phyloP scores from a whole-genome alignment of 2,113 vertebrate genomes.

The Lophochroa leadbeateri region DNA sequence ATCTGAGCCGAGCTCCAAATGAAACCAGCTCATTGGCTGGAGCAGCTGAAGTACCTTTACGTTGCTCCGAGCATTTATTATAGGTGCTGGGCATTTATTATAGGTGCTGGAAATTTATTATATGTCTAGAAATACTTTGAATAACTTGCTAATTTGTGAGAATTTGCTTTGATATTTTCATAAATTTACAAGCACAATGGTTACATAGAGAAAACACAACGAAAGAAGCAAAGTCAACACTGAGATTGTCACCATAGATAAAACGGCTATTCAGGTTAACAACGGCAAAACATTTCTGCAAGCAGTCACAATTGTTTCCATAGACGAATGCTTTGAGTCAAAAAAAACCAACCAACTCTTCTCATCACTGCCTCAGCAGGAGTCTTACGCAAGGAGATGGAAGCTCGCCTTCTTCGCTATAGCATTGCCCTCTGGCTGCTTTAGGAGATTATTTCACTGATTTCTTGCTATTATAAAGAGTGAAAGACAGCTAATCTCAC shows the following conservation, averaged over 20 bases:
- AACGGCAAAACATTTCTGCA: not conserved
- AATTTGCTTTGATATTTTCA: not conserved
- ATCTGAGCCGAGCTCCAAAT: no score
- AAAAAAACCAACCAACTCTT: not conserved
- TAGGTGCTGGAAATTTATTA: no score
- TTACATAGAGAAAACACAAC: not conserved
- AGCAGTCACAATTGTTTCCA: not conserved
- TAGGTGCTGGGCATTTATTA: no score
- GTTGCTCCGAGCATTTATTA: no score
- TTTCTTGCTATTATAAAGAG: not conserved
- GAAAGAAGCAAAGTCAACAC: not conserved
- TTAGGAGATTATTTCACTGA: not conserved
- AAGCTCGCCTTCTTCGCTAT: not conserved
- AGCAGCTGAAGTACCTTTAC: no score
- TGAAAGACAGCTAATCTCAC: not conserved
- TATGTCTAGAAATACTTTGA: not conserved
- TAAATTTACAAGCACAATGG: not conserved
- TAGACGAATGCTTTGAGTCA: not conserved
- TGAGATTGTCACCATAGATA: not conserved
- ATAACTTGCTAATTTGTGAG: not conserved
- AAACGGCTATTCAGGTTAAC: not conserved
- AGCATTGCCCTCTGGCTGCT: not conserved
- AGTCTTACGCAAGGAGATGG: not conserved
- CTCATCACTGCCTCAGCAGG: not conserved
- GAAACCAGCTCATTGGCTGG: no score